These are phyloP conservation scores for Arctia plantaginis DNA, from an alignment of 2,888 invertebrate species.

Conservation along the genomic window DNA sequence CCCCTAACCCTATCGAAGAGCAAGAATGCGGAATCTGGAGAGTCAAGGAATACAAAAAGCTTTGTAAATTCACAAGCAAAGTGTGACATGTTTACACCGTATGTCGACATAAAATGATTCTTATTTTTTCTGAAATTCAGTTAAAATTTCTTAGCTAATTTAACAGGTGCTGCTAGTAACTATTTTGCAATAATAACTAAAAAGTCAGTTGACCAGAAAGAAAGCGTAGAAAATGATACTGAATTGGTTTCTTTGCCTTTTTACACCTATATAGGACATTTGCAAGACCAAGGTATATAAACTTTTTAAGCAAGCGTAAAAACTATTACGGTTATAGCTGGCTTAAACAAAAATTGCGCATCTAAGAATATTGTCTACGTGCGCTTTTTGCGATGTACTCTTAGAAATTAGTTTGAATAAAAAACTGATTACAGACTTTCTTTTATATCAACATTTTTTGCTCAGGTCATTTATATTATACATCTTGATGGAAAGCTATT, in stretches of 20 bases:
- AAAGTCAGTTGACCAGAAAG: not conserved
- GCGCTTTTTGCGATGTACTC: not conserved
- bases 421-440: not conserved
- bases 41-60: not conserved
- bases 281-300: not conserved
- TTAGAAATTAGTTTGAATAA: not conserved
- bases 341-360: not conserved
- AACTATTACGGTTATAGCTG: not conserved
- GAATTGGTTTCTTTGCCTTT: not conserved
- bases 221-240: not conserved
- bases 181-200: too few species aligned
- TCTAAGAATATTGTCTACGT: constrained; percentile 2
- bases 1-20: not conserved
- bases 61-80: not conserved
- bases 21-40: not conserved
- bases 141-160: not conserved
- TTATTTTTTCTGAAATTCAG: not conserved
- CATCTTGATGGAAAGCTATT: too few species aligned
- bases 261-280: not conserved
- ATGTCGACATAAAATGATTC: not conserved
- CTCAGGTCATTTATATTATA: not conserved
- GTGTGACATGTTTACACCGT: not conserved
- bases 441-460: not conserved
- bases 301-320: not conserved
- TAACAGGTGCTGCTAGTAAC: too few species aligned